A percentile compares a stretch with the other conserved stretches of the same genome.
Evolutionary conservation across 2,888 invertebrate species (phyloP).

Genomic region (Endomychus coccineus): DNA sequence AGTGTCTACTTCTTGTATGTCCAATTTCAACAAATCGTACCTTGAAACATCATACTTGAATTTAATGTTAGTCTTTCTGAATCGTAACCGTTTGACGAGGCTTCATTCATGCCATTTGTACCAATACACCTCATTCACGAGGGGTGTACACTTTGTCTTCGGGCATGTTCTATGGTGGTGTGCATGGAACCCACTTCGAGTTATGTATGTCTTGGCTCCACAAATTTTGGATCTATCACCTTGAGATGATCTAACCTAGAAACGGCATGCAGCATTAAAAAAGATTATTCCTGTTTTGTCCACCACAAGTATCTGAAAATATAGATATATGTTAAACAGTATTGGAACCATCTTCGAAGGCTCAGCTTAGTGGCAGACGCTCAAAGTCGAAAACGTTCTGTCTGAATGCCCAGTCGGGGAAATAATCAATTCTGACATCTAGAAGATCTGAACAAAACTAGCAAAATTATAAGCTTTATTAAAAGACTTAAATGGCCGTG

Average conservation of each 20-base stretch:
- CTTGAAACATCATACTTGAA: no score
- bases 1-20: no score
- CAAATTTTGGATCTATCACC: conserved; percentile 17
- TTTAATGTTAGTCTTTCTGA: background rate
- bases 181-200: conserved; percentile 14
- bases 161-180: conserved; percentile 18
- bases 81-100: background rate
- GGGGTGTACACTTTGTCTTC: conserved; percentile 15
- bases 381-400: no score
- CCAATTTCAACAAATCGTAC: no score
- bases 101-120: background rate
- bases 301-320: conserved; percentile 15
- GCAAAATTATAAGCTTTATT: no score
- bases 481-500: no score
- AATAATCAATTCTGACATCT: no score
- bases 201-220: conserved; percentile 19
- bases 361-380: no score
- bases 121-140: background rate
- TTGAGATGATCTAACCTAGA: conserved; percentile 15
- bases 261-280: conserved; percentile 15
- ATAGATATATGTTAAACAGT: conserved; percentile 6
- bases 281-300: conserved; percentile 13
- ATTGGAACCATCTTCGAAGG: no score
- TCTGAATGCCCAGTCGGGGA: no score
- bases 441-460: no score